phyloP scores from a whole-genome alignment of 2,113 vertebrate genomes.

The Neolamprologus longior region DNA sequence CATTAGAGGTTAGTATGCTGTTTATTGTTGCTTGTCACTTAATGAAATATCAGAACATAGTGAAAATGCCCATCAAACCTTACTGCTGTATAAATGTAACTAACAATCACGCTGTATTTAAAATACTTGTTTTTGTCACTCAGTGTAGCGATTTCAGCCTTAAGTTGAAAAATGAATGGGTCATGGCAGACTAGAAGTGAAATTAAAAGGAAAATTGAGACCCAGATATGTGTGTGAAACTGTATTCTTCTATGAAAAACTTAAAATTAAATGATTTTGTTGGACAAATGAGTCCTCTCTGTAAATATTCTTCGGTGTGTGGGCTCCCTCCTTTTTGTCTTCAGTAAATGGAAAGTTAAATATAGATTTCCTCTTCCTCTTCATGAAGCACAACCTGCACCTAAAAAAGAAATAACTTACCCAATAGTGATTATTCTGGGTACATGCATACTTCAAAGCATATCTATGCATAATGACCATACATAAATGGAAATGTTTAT shows the following conservation, averaged over 20 bases:
- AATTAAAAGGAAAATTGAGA: neutral
- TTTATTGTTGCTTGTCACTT: neutral
- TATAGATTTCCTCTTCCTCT: slow-evolving; percentile 34
- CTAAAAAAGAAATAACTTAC: neutral
- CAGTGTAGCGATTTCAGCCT: neutral
- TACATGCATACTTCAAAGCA: slow-evolving; percentile 22
- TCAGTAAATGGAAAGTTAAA: slow-evolving; percentile 44
- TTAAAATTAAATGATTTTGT: neutral
- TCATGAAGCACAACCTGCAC: slow-evolving; percentile 4
- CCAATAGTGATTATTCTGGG: slow-evolving; percentile 10
- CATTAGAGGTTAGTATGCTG: neutral
- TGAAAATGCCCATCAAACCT: neutral
- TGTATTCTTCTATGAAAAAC: neutral
- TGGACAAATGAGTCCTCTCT: neutral
- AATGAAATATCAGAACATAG: neutral
- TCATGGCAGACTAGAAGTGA: neutral
- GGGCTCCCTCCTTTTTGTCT: slow-evolving; percentile 13
- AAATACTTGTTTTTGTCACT: neutral
- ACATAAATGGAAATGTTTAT: neutral
- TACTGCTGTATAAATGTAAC: neutral
- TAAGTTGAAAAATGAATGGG: neutral
- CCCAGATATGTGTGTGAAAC: neutral
- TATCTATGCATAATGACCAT: neutral
- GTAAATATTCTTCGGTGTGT: neutral
- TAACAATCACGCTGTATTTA: neutral